Base-by-base conservation (phyloP, 2,888 invertebrate species). In the Cryptops parisi region DNA sequence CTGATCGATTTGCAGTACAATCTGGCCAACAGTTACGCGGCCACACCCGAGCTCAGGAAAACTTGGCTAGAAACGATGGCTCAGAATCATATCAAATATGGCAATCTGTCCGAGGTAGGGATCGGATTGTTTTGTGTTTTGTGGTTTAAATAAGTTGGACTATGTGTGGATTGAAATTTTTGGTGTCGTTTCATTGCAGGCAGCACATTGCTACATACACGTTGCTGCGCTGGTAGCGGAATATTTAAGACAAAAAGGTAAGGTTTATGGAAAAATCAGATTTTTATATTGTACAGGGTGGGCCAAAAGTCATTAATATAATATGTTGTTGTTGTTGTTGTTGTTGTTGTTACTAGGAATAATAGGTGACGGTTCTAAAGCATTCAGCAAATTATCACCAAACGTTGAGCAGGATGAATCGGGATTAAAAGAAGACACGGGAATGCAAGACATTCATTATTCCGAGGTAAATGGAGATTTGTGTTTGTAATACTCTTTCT, bases 11-110 rank as follows among this genome's bases (percentile, higher is more conserved):
- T 94, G 55, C 91, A 93, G 68, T 84, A 90, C 67, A 86, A 89
- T 55, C 70, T 94, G 58, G 93, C 93, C 2, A 89, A 88, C 68
- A 89, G 89, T 0, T 89, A 89, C 64, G 88, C 93, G 44, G 90
- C 90, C 39, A 94, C 93, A 0, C 94, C 96, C 0, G 89, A 94
- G 62, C 73, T 96, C 55, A 74, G 96, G 0, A 87, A 89, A 68
- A 94, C 93, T 0, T 93, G 93, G 93, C 78, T 96, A n/a, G 84
- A 91, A 61, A 87, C 88, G 1, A 85, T 96, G 78, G 88, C 93
- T 3, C 15, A 78, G 80, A 63, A 88, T 68, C 90, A 93, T 65
- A 78, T 80, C 5, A 74, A 82, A 56, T 81, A 86, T 64, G 79
- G 78, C 27, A 86, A 93, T 71, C 81, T 80, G 63, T 90, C 93